Evolutionary conservation across 2,888 invertebrate genomes (phyloP).

Genomic region (Parascotia fuliginaria): DNA sequence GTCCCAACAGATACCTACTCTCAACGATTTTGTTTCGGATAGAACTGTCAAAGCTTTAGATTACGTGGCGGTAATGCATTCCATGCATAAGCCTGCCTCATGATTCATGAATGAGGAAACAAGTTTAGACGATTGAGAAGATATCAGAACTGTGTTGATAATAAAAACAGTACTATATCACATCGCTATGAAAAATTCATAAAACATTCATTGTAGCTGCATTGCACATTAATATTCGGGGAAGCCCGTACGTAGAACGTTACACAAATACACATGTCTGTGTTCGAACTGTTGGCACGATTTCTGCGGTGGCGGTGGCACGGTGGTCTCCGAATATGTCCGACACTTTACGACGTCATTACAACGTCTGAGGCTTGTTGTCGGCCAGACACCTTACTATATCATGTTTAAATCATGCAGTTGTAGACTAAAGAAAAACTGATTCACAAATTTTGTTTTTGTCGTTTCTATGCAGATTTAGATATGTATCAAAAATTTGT

Average conservation of each 20-base stretch:
- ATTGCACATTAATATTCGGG: conserved; percentile 19
- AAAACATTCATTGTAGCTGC: background rate
- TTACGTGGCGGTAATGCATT: too few species aligned
- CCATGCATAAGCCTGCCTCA: too few species aligned
- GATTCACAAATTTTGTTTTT: conserved; percentile 4
- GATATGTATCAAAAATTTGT: background rate
- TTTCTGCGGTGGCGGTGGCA: conserved; percentile 33
- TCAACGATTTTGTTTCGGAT: too few species aligned
- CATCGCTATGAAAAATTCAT: too few species aligned
- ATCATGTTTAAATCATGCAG: conserved; percentile 32
- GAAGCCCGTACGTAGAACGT: conserved; percentile 31
- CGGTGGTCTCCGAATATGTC: conserved; percentile 41
- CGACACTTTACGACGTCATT: conserved; percentile 50
- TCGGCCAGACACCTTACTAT: conserved; percentile 34
- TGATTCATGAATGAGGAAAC: too few species aligned
- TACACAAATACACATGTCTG: conserved; percentile 18
- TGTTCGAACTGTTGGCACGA: conserved; percentile 34
- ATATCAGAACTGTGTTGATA: too few species aligned
- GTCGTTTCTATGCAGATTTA: conserved; percentile 10
- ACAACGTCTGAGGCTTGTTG: conserved; percentile 42
- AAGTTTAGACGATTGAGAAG: too few species aligned
- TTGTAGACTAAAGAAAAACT: conserved; percentile 13
- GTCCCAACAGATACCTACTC: too few species aligned
- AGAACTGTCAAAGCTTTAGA: too few species aligned
- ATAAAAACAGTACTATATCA: too few species aligned